Base-by-base conservation (phyloP, 1,140 invertebrate genomes). In the Steinernema khuongi region DNA sequence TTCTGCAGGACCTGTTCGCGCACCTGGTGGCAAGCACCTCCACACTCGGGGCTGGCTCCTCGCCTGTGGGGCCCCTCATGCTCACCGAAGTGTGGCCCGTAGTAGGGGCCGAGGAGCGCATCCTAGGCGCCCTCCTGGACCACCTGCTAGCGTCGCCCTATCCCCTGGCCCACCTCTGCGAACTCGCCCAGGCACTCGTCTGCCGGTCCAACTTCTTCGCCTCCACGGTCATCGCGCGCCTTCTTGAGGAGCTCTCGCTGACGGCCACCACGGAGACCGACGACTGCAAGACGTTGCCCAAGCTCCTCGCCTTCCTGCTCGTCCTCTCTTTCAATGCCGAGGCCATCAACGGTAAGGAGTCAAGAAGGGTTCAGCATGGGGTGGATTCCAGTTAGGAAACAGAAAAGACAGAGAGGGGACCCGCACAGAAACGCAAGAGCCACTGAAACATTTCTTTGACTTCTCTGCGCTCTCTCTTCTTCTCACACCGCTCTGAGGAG, bases 231-330 rank as follows among this genome's bases (percentile, higher is more conserved):
- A 72, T 72, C 31, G 28, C 19, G 0, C 7, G 71, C 11, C 44
- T 72, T 67, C 19, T 72, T 41, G 41, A 29, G 17, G 71, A 72
- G 31, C 43, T 72, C 17, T 66, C 44, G 18, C 17, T 66, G 11
- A 66, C 41, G 2, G 30, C 66, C 26, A 66, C 33, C 69, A 19
- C 67, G 18, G 50, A 60, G 22, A 26, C 14, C 22, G 50, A 60
- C 11, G 50, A 60, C 26, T 60, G 50, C 7, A 60, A 60, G 50
- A 74, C 72, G 29, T 43, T 75, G 1, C 72, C 74, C 0, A 74
- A 74, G n/a, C 69, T 75, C n/a, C 31, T 75, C 19, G 73, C 73
- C 4, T 74, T 74, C 33, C 66, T 74, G 26, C 69, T 74, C 14
- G 73, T 74, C 0, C 36, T 74, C 44, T 71, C 70, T 1, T 74